Conservation (phyloP, 1,140 invertebrate species). For the Mya arenaria region DNA sequence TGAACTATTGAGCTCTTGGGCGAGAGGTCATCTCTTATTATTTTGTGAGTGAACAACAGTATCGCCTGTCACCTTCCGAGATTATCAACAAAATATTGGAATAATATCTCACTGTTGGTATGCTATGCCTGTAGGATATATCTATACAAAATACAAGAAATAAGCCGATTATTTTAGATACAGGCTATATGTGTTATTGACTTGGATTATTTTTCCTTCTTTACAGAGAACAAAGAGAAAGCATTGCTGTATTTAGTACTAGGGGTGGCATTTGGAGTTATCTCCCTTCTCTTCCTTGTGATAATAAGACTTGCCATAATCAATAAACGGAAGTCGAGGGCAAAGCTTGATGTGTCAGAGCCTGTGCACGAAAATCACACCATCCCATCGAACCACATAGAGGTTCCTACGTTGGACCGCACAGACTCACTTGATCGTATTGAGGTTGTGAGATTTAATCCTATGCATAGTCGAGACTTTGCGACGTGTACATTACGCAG, state of each 20-base stretch:
- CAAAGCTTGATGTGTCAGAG: constrained; percentile 52
- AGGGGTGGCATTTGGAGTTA: constrained; percentile 47
- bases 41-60: no score
- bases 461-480: constrained; percentile 53
- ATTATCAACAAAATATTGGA: no score
- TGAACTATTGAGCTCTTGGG: no score
- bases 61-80: no score
- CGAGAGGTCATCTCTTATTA: no score
- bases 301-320: constrained; percentile 54
- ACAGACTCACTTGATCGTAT: constrained; percentile 53
- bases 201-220: not conserved
- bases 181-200: not conserved
- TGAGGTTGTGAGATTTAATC: constrained; percentile 52
- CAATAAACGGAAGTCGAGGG: constrained; percentile 46
- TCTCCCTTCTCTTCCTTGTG: constrained; percentile 52
- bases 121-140: no score
- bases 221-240: constrained; percentile 53
- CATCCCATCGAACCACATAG: constrained; percentile 45
- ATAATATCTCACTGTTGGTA: no score
- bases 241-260: constrained; percentile 54
- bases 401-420: constrained; percentile 46
- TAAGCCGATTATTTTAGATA: no score
- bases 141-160: no score
- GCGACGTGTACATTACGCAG: constrained; percentile 53
- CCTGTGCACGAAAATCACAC: constrained; percentile 35